Evolutionary conservation across 2,113 vertebrate genomes (phyloP).

Genomic region (Rhinopomastus cyanomelas): DNA sequence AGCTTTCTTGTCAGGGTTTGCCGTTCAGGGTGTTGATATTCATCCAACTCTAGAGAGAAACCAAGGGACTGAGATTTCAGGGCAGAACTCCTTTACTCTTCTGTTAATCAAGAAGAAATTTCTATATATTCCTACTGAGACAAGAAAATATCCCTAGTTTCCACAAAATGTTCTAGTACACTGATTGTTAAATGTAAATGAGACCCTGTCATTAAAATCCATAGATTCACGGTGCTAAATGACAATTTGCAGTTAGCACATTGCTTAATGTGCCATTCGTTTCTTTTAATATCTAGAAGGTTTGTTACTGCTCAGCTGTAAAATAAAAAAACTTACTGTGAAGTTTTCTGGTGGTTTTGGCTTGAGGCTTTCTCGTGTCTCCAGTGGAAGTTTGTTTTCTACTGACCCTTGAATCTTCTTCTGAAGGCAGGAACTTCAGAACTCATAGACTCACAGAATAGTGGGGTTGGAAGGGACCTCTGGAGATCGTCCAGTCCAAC

Average conservation of each 20-base stretch:
- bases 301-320: not conserved
- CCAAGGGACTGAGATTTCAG: conserved; percentile 20
- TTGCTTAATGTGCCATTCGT: conserved; percentile 41
- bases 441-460: too few species aligned
- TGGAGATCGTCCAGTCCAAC: too few species aligned
- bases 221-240: conserved; percentile 66
- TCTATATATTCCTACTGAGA: conserved; percentile 60
- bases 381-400: not conserved
- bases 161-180: conserved; percentile 60
- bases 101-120: conserved; percentile 58
- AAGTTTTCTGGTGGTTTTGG: not conserved
- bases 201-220: conserved; percentile 74
- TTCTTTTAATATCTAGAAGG: conserved; percentile 28
- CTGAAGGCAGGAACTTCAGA: not conserved
- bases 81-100: conserved; percentile 16
- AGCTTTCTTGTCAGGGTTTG: conserved; percentile 18
- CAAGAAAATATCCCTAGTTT: conserved; percentile 61
- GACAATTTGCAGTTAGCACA: conserved; percentile 65
- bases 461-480: too few species aligned
- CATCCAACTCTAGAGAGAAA: not conserved
- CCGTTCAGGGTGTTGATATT: not conserved
- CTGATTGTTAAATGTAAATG: conserved; percentile 73
- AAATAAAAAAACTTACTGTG: not conserved
- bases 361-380: not conserved
- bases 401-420: not conserved